phyloP scores from a whole-genome alignment of 2,888 invertebrate genomes.

The Rhagonycha lutea region DNA sequence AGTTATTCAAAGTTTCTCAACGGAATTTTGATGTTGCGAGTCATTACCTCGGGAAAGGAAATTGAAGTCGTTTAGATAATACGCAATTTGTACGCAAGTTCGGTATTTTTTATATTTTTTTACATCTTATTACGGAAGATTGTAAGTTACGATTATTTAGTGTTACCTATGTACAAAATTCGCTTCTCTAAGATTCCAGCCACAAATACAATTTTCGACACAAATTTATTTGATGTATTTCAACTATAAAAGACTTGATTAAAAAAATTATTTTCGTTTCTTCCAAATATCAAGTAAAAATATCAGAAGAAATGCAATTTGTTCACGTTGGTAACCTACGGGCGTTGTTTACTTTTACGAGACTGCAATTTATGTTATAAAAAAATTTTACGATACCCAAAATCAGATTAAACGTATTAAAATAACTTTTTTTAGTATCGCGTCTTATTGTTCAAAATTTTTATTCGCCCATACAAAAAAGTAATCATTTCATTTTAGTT shows the following conservation, averaged over 20 bases:
- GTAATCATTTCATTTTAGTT: background rate
- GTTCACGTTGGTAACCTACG: conserved; percentile 6
- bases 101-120: conserved; percentile 3
- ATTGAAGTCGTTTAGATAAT: conserved; percentile 11
- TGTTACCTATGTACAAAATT: background rate
- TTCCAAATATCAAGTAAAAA: too few relatives aligned
- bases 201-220: background rate
- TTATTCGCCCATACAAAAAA: background rate
- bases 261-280: background rate
- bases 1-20: background rate
- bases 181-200: background rate
- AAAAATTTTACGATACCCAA: conserved; percentile 16
- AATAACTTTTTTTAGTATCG: conserved; percentile 10
- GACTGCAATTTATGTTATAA: conserved; percentile 8
- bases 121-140: conserved; percentile 5
- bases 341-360: conserved; percentile 12
- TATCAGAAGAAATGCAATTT: conserved; percentile 5
- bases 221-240: background rate
- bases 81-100: conserved; percentile 8
- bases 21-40: conserved; percentile 4
- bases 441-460: background rate
- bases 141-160: background rate
- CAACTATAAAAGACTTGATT: background rate
- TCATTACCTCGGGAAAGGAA: conserved; percentile 7
- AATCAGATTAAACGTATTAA: conserved; percentile 16